Percentiles rank a stretch among this genome's conserved stretches.
Conservation (phyloP, 2,113 vertebrate genomes). For the Nanger granti region DNA sequence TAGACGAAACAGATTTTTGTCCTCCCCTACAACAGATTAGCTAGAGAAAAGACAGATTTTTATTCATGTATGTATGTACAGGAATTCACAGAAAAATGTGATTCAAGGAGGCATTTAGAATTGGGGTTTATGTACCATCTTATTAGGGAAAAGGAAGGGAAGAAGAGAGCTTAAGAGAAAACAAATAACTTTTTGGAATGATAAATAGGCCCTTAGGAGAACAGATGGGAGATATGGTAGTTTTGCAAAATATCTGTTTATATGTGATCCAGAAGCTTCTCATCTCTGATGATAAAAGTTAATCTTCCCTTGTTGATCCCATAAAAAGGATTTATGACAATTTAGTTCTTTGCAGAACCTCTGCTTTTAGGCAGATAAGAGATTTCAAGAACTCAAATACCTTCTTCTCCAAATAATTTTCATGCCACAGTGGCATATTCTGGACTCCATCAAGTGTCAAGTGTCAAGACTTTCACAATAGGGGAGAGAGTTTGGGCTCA, state of each 20-base stretch:
- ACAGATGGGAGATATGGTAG: not conserved
- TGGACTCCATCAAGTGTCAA: not conserved
- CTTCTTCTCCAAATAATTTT: not conserved
- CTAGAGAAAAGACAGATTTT: not conserved
- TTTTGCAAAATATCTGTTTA: not conserved
- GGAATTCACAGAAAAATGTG: not conserved
- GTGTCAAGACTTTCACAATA: not conserved
- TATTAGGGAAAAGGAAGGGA: not conserved
- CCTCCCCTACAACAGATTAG: not conserved
- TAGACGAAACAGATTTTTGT: not conserved
- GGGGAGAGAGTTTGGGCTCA: not conserved
- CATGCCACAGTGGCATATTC: not conserved
- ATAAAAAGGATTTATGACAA: not conserved
- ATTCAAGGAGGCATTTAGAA: not conserved
- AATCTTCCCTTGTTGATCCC: not conserved
- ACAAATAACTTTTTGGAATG: not conserved
- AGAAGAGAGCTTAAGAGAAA: not conserved
- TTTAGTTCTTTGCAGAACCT: not conserved
- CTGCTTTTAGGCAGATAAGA: slow-evolving; percentile 6
- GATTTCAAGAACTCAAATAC: not conserved
- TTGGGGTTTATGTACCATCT: not conserved
- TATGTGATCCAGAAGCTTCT: not conserved
- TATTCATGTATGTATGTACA: not conserved
- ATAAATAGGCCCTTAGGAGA: not conserved
- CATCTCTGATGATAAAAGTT: not conserved